Conservation (phyloP, 2,113 vertebrate genomes). For the Calidris pugnax region DNA sequence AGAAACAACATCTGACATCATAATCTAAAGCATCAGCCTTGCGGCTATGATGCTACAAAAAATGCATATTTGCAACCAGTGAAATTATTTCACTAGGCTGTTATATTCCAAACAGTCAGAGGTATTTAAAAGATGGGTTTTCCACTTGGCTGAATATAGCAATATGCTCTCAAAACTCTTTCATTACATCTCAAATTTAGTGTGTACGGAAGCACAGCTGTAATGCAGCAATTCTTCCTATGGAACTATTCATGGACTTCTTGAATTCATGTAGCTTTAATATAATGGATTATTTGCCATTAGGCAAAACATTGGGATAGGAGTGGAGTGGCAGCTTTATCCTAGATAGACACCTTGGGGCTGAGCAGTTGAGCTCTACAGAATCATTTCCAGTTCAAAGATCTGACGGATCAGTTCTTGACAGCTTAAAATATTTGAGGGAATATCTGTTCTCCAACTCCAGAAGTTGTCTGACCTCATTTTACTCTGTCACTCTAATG, state of each 20-base stretch:
- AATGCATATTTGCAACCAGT: background rate
- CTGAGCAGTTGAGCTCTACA: background rate
- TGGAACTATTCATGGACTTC: background rate
- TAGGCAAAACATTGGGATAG: background rate
- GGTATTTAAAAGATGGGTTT: background rate
- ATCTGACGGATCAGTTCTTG: background rate
- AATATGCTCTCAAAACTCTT: constrained; percentile 1
- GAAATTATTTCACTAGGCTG: background rate
- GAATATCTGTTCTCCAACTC: background rate
- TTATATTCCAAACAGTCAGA: background rate
- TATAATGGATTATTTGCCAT: background rate
- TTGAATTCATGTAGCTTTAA: background rate
- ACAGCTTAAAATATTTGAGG: background rate
- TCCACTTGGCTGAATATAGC: background rate
- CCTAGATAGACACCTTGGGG: background rate
- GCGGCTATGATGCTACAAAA: background rate
- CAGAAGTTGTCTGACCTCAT: background rate
- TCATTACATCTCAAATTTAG: background rate
- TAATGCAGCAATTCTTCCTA: background rate
- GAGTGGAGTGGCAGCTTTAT: background rate
- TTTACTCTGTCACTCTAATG: background rate
- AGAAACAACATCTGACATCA: background rate
- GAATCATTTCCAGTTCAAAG: background rate
- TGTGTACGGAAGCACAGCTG: background rate
- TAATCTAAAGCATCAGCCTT: background rate